Base-by-base conservation (phyloP, 92 coral and sea anemone species). In the Blastomussa wellsi region DNA sequence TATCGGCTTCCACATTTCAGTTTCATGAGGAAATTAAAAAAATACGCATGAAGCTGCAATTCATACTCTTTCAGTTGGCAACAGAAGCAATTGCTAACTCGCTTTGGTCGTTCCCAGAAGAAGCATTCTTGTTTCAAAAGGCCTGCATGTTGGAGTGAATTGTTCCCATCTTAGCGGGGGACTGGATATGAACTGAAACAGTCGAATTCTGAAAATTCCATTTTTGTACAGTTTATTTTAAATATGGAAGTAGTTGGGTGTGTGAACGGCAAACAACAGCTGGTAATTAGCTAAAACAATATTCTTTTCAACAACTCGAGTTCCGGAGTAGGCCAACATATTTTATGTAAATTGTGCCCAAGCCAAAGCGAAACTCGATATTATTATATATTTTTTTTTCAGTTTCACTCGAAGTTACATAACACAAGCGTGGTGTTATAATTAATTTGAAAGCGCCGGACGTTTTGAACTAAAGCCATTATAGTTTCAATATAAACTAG, bases 171-270 rank as follows among this genome's bases (percentile, higher is more conserved):
- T 74, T 42, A 3, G 77, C 53, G 33, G 77, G 53, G 42, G 78
- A 9, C 36, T 57, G 37, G 13, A 15, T 1, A 8, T 2, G 15
- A 47, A 28, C 20, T 4, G 20, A 39, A 53, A 41, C 77, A 41
- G 77, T n/a, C 36, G 37, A 74, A 74, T 44, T 74, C 14, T 74
- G 78, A 44, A 74, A 41, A 74, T 74, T 41, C 78, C 42, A 74
- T 55, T 74, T 74, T 26, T 74, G 55, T 35, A 33, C 16, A 6
- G n/a, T n/a, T n/a, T n/a, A n/a, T n/a, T n/a, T n/a, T n/a, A n/a
- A n/a, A n/a, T n/a, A n/a, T n/a, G n/a, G n/a, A 74, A 74, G 59
- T 20, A 26, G 47, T 1, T 9, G 33, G 77, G 77, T 41, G 78
- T 41, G 78, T 26, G 35, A 74, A 26, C 10, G 49, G 78, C 20